A percentile compares a stretch with the other conserved stretches of the same genome.
Conservation (phyloP, 2,888 invertebrate genomes). For the Axea sp. region DNA sequence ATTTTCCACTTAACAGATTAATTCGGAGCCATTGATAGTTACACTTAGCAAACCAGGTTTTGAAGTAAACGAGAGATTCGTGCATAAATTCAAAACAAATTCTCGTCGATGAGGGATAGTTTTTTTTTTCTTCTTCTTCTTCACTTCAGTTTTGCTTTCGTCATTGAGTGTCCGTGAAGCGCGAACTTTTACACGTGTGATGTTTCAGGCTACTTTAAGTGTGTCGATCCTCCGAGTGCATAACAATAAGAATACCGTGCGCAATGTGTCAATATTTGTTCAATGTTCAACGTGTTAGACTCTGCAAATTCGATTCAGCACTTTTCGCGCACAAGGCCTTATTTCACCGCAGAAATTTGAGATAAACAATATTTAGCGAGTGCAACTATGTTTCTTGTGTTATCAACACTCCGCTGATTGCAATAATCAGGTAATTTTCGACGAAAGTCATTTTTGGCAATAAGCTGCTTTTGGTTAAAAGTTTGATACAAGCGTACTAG, state of each 20-base stretch:
- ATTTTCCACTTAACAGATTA: background rate
- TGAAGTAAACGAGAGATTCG: background rate
- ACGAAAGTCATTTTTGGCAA: too few relatives aligned
- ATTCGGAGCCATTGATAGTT: background rate
- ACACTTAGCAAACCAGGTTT: background rate
- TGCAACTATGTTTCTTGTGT: background rate
- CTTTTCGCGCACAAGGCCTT: conserved; percentile 13
- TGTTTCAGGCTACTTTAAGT: background rate
- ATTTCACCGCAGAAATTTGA: conserved; percentile 2
- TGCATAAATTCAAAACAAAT: background rate
- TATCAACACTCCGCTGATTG: background rate
- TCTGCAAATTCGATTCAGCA: conserved; percentile 17
- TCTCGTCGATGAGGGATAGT: background rate
- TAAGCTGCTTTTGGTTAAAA: too few relatives aligned
- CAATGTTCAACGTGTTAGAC: background rate
- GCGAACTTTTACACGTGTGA: background rate
- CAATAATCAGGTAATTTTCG: conserved; percentile 12
- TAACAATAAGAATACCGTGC: conserved; percentile 28
- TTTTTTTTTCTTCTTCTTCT: background rate
- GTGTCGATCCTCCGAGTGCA: conserved; percentile 1
- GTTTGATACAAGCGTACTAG: too few relatives aligned
- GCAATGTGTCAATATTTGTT: conserved; percentile 34
- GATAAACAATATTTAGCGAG: background rate
- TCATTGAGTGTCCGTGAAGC: background rate
- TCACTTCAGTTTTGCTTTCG: background rate